Evolutionary conservation across 2,888 invertebrate genomes (phyloP).

Genomic region (Meta bourneti): DNA sequence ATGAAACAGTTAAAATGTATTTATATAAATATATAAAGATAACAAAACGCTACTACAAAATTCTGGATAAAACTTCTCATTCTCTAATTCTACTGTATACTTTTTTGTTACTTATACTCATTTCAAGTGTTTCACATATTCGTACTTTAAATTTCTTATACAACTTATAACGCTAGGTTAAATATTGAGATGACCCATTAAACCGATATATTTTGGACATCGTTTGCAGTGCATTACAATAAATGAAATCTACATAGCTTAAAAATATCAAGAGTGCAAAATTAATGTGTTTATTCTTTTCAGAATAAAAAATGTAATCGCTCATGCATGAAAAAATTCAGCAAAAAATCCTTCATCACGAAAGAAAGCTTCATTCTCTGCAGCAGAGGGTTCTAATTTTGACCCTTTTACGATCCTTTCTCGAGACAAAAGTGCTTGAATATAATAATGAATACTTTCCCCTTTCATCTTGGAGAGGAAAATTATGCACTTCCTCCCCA

Average conservation of each 20-base stretch:
- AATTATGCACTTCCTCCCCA: slow-evolving; percentile 19
- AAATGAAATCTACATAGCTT: neutral
- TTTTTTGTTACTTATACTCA: no score
- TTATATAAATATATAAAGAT: no score
- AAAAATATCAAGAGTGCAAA: neutral
- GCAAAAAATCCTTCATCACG: neutral
- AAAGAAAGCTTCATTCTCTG: neutral
- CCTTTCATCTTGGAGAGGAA: slow-evolving; percentile 2
- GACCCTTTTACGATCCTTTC: slow-evolving; percentile 19
- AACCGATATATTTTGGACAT: no score
- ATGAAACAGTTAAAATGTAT: no score
- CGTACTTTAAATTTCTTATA: no score
- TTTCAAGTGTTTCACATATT: no score
- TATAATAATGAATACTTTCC: slow-evolving; percentile 5
- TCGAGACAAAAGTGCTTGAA: neutral
- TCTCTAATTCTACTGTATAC: no score
- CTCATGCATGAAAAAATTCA: neutral
- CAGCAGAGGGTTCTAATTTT: slow-evolving; percentile 1
- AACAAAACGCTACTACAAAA: no score
- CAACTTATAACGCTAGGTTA: no score
- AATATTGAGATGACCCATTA: no score
- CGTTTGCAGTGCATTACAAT: neutral
- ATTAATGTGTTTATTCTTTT: neutral
- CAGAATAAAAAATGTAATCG: neutral
- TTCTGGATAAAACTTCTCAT: no score